phyloP scores from a whole-genome alignment of 2,797 vertebrate species.

The Uromys caudimaculatus region DNA sequence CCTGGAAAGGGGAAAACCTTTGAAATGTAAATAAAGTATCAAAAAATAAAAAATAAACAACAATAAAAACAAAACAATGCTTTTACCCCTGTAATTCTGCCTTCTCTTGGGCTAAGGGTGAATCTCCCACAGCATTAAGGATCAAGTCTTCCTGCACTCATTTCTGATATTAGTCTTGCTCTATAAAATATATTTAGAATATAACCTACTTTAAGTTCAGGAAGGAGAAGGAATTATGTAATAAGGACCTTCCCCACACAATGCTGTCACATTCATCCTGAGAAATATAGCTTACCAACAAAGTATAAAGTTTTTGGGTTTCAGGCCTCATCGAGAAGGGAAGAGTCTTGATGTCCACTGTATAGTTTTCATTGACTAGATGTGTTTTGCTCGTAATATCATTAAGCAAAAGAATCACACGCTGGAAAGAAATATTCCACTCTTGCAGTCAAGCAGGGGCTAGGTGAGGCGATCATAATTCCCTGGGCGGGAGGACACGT shows the following conservation, averaged over 20 bases:
- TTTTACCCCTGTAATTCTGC: background rate
- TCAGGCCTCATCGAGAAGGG: too few relatives aligned
- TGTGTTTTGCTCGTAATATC: background rate
- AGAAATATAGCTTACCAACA: background rate
- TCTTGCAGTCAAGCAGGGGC: conserved; percentile 26
- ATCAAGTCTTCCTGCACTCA: background rate
- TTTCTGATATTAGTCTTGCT: background rate
- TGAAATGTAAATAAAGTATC: too few relatives aligned
- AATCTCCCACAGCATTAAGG: background rate
- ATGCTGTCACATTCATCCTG: background rate
- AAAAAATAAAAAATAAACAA: too few relatives aligned
- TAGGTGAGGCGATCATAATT: conserved; percentile 73
- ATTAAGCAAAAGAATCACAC: background rate
- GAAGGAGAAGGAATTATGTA: background rate
- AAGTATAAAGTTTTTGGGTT: background rate
- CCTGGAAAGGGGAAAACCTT: too few relatives aligned
- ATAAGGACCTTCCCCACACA: background rate
- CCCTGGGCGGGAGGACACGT: conserved; percentile 47
- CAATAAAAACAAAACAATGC: too few relatives aligned
- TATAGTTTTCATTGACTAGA: background rate
- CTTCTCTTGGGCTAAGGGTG: conserved; percentile 22
- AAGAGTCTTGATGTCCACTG: background rate
- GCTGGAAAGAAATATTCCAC: background rate
- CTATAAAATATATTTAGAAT: background rate
- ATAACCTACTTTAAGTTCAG: background rate